Evolutionary conservation across 1,140 invertebrate genomes (phyloP), one percentile per base, ranked within the genome.

Genomic region (Leptinotarsa defecta): DNA sequence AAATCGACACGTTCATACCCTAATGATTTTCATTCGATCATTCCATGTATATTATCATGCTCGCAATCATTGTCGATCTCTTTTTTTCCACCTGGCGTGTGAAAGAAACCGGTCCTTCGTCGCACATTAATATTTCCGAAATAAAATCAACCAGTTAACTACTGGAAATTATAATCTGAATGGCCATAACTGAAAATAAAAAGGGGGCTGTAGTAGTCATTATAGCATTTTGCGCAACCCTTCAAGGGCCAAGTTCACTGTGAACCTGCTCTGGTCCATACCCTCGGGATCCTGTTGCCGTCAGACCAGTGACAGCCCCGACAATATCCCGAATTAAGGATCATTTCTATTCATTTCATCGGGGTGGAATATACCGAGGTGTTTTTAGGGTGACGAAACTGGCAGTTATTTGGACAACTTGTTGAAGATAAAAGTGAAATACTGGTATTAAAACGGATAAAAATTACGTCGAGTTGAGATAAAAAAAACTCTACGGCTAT

Each of bases 151-250:
- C 64, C 64, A 65, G 64, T 65, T 65, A 65, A 65, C 64, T 65
- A 65, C 64, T 34, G 20, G 20, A 65, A 65, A 69, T 69, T 69
- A 69, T 17, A 69, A 69, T 69, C 34, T 69, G 27, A 69, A 69
- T 69, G 68, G 68, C 34, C 68, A 69, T 69, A 69, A 69, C 68
- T 69, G 68, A 34, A 69, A 48, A 69, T 69, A 69, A 69, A 69
- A 69, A 69, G 68, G 68, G 34, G 68, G 68, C 24, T 48, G 24
- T n/a, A 48, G 19, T 19, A 34, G 68, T 69, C 27, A 69, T 69
- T 69, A 69, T 69, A 19, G 27, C 27, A 67, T 67, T 67, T 67
- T 34, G 68, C 68, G 68, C 68, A 48, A 69, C 43, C 68, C 68
- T 34, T 69, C 48, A 65, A 65, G 64, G 64, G 64, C 64, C 27